Evolutionary conservation across 2,888 invertebrate species (phyloP).

Genomic region (Athetis lepigone): DNA sequence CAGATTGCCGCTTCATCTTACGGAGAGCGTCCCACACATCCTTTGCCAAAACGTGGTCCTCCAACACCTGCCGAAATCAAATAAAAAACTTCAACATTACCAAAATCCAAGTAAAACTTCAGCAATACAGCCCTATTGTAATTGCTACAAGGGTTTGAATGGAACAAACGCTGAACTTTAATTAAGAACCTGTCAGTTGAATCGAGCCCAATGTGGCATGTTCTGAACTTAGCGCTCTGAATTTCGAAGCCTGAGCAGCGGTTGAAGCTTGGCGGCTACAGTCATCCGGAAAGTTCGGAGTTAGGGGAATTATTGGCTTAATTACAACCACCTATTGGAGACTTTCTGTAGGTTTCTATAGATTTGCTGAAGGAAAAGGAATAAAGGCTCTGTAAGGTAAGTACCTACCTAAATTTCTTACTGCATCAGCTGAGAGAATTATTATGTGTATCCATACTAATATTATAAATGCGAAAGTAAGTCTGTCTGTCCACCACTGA

Average conservation of each 20-base stretch:
- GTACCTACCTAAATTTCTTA: too few relatives aligned
- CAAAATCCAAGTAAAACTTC: slow-evolving; percentile 7
- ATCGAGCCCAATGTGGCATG: slow-evolving; percentile 43
- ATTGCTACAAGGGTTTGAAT: slow-evolving; percentile 50
- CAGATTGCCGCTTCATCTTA: too few relatives aligned
- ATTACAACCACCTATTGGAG: background rate
- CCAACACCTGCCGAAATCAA: slow-evolving; percentile 4
- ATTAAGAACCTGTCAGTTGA: slow-evolving; percentile 63
- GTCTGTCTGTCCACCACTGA: too few relatives aligned
- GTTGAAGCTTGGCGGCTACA: slow-evolving; percentile 30
- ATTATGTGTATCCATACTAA: too few relatives aligned
- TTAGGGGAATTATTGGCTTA: slow-evolving; percentile 1
- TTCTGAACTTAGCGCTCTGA: slow-evolving; percentile 46
- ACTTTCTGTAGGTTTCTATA: background rate
- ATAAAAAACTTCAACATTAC: background rate
- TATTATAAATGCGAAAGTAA: too few relatives aligned
- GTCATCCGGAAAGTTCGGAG: slow-evolving; percentile 30
- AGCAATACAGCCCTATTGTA: slow-evolving; percentile 37
- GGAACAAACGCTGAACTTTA: slow-evolving; percentile 60
- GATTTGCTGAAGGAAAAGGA: background rate
- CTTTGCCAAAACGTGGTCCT: too few relatives aligned
- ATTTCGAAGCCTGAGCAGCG: slow-evolving; percentile 38
- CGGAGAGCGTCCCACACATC: too few relatives aligned
- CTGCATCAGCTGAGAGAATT: too few relatives aligned
- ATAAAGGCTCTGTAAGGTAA: too few relatives aligned